Evolutionary conservation across 2,888 invertebrate species (phyloP).

Genomic region (Ormyrus rosae): DNA sequence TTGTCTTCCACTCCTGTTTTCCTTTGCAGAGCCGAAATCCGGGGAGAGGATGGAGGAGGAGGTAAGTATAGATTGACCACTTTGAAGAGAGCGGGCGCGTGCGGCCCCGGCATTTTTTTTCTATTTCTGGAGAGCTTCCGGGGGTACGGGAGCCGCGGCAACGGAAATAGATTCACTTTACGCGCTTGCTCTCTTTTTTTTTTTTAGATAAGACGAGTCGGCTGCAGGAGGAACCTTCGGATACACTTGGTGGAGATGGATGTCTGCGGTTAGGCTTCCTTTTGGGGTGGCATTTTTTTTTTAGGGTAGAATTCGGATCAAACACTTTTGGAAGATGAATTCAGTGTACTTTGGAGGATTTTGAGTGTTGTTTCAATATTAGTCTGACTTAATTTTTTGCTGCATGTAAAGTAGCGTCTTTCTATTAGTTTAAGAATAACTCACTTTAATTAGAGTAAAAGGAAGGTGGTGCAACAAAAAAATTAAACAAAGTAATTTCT

Average conservation of each 20-base stretch:
- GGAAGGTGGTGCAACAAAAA: too few relatives aligned
- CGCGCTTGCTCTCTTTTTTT: background rate
- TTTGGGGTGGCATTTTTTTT: background rate
- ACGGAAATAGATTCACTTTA: conserved; percentile 50
- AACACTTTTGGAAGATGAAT: background rate
- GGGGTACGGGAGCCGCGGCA: background rate
- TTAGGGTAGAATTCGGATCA: background rate
- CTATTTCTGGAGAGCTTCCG: conserved; percentile 49
- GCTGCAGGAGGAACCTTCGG: background rate
- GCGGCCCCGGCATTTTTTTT: conserved; percentile 1
- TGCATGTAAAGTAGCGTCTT: background rate
- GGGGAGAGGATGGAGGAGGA: background rate
- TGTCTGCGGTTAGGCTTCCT: background rate
- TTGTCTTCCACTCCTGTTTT: conserved; percentile 16
- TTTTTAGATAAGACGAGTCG: background rate
- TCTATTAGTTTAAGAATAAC: too few relatives aligned
- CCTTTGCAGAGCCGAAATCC: conserved; percentile 8
- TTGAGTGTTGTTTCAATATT: background rate
- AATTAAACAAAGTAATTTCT: too few relatives aligned
- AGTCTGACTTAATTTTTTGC: too few relatives aligned
- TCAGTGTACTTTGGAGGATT: background rate
- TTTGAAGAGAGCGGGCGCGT: conserved; percentile 4
- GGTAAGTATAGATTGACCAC: conserved; percentile 28
- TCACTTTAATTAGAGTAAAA: too few relatives aligned
- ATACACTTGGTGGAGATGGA: background rate